phyloP scores from a whole-genome alignment of 1,140 invertebrate genomes.

The Ceratitis capitata region DNA sequence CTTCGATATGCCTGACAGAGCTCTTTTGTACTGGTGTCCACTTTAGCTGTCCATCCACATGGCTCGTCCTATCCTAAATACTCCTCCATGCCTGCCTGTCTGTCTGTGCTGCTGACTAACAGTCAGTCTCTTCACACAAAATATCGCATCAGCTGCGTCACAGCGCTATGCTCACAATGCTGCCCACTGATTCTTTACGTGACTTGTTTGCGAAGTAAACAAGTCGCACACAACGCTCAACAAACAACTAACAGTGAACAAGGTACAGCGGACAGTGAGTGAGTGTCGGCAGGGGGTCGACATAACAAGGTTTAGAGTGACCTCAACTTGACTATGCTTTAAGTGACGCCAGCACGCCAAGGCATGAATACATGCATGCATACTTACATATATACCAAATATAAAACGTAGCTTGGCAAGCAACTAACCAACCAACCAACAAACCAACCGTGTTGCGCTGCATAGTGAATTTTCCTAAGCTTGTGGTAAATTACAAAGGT shows the following conservation, averaged over 20 bases:
- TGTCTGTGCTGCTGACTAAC: background rate
- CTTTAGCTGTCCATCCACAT: background rate
- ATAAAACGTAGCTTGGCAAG: background rate
- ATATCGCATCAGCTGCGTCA: slow-evolving; percentile 14
- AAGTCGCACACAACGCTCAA: background rate
- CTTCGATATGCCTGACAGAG: background rate
- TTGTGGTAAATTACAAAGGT: slow-evolving; percentile 23
- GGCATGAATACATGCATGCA: background rate
- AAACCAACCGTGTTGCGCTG: background rate
- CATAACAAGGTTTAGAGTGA: slow-evolving; percentile 34
- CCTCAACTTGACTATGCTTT: background rate
- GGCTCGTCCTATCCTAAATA: background rate
- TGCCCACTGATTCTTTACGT: slow-evolving; percentile 32
- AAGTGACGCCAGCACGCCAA: background rate
- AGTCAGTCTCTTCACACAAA: background rate
- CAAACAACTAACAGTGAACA: background rate
- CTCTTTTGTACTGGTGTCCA: background rate
- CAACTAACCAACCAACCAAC: background rate
- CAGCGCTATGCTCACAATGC: background rate
- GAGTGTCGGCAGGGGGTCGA: background rate
- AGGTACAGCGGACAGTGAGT: no score
- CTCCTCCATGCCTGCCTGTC: background rate
- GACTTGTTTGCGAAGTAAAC: slow-evolving; percentile 27
- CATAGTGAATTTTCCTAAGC: slow-evolving; percentile 28
- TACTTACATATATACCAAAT: background rate